Evolutionary conservation across 2,797 vertebrate species (phyloP).

Genomic region (Benthosema pterotum): DNA sequence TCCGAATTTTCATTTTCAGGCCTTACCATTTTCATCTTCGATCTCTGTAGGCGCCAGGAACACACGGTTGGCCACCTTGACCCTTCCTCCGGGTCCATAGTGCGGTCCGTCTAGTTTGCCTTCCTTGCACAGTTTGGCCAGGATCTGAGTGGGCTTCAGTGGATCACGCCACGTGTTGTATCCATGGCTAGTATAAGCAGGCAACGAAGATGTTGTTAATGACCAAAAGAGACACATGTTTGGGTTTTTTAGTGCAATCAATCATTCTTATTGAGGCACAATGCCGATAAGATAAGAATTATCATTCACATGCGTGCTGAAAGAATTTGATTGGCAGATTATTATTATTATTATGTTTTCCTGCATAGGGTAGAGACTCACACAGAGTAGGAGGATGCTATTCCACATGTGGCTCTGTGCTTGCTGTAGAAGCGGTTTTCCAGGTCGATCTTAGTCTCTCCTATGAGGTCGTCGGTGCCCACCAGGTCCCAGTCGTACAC

Average conservation of each 20-base stretch:
- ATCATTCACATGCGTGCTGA: too few relatives aligned
- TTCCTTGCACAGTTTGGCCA: slow-evolving; percentile 92
- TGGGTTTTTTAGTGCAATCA: too few relatives aligned
- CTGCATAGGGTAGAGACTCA: slow-evolving; percentile 65
- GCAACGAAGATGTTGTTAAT: slow-evolving; percentile 12
- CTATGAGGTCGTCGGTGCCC: slow-evolving; percentile 95
- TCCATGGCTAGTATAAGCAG: slow-evolving; percentile 83
- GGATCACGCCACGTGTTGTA: slow-evolving; percentile 97
- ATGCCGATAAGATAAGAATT: too few relatives aligned
- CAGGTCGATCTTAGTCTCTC: slow-evolving; percentile 96
- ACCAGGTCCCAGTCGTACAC: slow-evolving; percentile 98
- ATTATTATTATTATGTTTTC: too few relatives aligned
- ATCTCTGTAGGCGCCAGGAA: slow-evolving; percentile 89
- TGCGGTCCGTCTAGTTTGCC: slow-evolving; percentile 92
- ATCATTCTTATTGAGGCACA: too few relatives aligned
- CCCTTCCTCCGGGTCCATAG: slow-evolving; percentile 91
- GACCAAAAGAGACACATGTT: too few relatives aligned
- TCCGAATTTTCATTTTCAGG: background rate
- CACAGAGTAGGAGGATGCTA: slow-evolving; percentile 88
- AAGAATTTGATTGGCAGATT: too few relatives aligned
- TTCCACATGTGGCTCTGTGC: slow-evolving; percentile 92
- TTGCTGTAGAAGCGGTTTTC: slow-evolving; percentile 99
- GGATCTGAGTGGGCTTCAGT: slow-evolving; percentile 92
- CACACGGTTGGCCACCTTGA: slow-evolving; percentile 91
- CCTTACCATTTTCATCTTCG: slow-evolving; percentile 93